These are phyloP conservation scores for Mormyrops boulengeri DNA, from an alignment of 2,797 vertebrate species.

Conservation along the genomic window DNA sequence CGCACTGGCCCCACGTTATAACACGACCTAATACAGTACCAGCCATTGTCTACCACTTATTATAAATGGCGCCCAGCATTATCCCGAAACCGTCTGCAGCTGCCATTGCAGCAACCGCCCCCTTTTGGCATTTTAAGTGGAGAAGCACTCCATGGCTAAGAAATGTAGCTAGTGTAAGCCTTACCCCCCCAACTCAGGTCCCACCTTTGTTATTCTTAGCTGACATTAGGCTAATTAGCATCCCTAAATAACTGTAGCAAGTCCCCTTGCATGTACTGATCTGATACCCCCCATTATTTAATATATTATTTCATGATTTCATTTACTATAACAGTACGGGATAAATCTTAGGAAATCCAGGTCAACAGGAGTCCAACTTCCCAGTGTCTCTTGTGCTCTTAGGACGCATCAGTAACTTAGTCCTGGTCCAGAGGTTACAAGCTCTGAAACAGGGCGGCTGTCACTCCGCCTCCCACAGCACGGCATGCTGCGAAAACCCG, in stretches of 20 bases:
- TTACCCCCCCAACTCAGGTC: not conserved
- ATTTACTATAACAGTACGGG: constrained; percentile 23
- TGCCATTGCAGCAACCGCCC: not conserved
- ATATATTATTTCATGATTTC: constrained; percentile 24
- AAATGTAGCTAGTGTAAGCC: not conserved
- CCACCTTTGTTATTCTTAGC: not conserved
- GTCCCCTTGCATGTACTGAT: not conserved
- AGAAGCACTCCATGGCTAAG: not conserved
- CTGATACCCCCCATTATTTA: not conserved
- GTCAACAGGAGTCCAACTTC: constrained; percentile 2
- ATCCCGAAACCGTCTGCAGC: not conserved
- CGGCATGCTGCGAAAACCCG: constrained; percentile 4
- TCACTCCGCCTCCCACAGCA: not conserved
- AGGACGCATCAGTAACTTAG: not conserved
- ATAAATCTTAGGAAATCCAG: not conserved
- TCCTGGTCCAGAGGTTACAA: not conserved
- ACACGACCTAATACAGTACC: constrained; percentile 20
- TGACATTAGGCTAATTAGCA: not conserved
- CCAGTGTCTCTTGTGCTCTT: not conserved
- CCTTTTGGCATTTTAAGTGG: not conserved
- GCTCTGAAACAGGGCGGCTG: constrained; percentile 16
- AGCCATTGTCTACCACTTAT: not conserved
- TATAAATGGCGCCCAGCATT: not conserved
- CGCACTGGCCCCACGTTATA: constrained; percentile 32
- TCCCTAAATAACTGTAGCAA: not conserved